A percentile compares a stretch with the other conserved stretches of the same genome.
Conservation (phyloP, 2,797 vertebrate species). For the Staurois parvus region DNA sequence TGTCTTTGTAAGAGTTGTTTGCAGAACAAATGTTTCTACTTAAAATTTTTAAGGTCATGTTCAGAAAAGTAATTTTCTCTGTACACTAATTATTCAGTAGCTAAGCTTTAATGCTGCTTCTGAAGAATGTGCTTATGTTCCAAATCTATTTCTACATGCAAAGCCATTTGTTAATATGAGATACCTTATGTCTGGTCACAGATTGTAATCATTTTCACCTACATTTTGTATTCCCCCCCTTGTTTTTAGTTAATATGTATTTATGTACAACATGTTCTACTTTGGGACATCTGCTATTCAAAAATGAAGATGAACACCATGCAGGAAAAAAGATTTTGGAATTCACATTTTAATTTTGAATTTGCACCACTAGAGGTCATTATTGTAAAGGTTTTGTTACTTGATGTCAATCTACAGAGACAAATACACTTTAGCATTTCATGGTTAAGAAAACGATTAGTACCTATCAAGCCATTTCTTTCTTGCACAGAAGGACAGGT, state of each 20-base stretch:
- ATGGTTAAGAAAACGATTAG: conserved; percentile 61
- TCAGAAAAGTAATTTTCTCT: not conserved
- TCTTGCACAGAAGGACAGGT: conserved; percentile 59
- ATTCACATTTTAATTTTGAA: not conserved
- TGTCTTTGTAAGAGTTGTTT: not conserved
- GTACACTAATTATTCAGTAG: not conserved
- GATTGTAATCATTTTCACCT: conserved; percentile 35
- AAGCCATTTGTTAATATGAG: conserved; percentile 22
- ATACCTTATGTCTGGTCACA: conserved; percentile 35
- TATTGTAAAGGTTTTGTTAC: conserved; percentile 35
- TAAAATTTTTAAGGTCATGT: not conserved
- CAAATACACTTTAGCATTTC: conserved; percentile 45
- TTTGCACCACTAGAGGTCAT: conserved; percentile 39
- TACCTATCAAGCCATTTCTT: conserved; percentile 65
- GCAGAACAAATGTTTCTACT: not conserved
- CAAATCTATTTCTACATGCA: conserved; percentile 1
- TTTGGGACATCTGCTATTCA: conserved; percentile 36
- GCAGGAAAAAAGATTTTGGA: not conserved
- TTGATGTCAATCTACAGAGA: not conserved
- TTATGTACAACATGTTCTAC: conserved; percentile 27
- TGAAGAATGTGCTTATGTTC: conserved; percentile 11
- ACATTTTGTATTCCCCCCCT: not conserved
- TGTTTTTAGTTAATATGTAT: conserved; percentile 17
- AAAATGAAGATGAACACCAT: not conserved
- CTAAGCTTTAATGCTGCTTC: not conserved